Evolutionary conservation across 2,113 vertebrate genomes (phyloP), one percentile per base, ranked within the genome.

Genomic region (Sinocyclocheilus anophthalmus): DNA sequence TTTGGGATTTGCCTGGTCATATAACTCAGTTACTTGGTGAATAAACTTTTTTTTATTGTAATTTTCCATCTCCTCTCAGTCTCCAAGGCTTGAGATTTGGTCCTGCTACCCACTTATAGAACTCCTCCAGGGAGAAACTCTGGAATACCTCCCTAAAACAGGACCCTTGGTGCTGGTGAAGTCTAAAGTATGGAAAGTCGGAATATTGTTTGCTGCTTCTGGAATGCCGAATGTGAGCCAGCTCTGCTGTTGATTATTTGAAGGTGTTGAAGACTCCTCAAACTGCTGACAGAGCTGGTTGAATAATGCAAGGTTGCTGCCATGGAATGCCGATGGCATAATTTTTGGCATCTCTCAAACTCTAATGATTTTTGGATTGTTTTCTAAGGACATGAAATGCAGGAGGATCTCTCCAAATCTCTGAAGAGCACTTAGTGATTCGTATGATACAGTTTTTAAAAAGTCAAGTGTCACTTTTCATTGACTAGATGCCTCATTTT

Each of bases 191-290:
- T 33, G 76, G 86, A 79, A 88, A 83, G 85, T 82, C 12, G 6
- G 45, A 80, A 80, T 79, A 87, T 85, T 78, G 61, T 87, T 84
- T 72, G 76, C 24, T 30, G 24, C 33, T 77, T 67, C 50, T 70
- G 83, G 83, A 89, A 89, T 87, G 85, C 65, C 20, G 55, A 8
- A n/a, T 75, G 18, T 53, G 42, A 37, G 83, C 72, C 86, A 87
- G 84, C 55, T 37, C 59, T 70, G 69, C 75, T 37, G 55, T 67
- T 61, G 81, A 85, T 85, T 87, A 89, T 89, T 85, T 87, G 86
- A 73, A 87, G 86, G 86, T 85, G 86, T 85, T 87, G 86, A 85
- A 86, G 88, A 81, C 33, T 50, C 2, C 10, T 65, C 18, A 57
- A 72, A 72, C 83, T 80, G 42, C 81, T 79, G 86, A 87, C 83